Base-by-base conservation (phyloP, 2,797 vertebrate genomes). In the Xerus rutilus region DNA sequence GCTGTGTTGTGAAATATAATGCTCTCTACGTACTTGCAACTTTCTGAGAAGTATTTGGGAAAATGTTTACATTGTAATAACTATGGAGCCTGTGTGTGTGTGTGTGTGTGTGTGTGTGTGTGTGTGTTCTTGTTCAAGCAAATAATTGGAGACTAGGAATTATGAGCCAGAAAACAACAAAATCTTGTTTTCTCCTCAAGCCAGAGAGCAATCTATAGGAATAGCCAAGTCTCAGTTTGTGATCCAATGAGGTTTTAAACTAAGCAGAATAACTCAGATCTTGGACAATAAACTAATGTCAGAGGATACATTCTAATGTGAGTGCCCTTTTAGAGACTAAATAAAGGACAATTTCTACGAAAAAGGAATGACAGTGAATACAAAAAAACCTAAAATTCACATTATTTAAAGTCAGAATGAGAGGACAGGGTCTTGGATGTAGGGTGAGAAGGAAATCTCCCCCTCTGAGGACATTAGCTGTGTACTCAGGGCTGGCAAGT, bases 31-130 rank as follows among this genome's bases (percentile, higher is more conserved):
- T 52, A 7, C 6, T 6, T 28, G 20, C 49, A 65, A 57, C 11
- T 3, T 94, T 86, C 52, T 86, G 25, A 91, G 54, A 96, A 93
- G 89, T 78, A 81, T 21, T 43, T 70, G 21, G 1, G 85, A 57
- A 77, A 74, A 74, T 81, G 5, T n/a, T 87, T 72, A 62, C 7
- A 70, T 2, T 74, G 18, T 9, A 83, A 1, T 84, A 20, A 59
- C 43, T 84, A 17, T 65, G 35, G 32, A 90, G 30, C 32, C 32
- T 18, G 7, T 54, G 25, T 69, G 3, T 62, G 52, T 52, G 13
- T 69, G 69, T 59, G 18, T 54, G 15, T 47, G 43, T 35, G n/a
- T 54, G 10, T 67, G 43, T 54, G 39, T 73, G 2, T 20, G 6
- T 45, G 28, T 72, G 1, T 14, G 2, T 52, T 89, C 57, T 54